Evolutionary conservation across 2,113 vertebrate species (phyloP), one percentile per base, ranked within the genome.

Genomic region (Tenebrosternarchus preto): DNA sequence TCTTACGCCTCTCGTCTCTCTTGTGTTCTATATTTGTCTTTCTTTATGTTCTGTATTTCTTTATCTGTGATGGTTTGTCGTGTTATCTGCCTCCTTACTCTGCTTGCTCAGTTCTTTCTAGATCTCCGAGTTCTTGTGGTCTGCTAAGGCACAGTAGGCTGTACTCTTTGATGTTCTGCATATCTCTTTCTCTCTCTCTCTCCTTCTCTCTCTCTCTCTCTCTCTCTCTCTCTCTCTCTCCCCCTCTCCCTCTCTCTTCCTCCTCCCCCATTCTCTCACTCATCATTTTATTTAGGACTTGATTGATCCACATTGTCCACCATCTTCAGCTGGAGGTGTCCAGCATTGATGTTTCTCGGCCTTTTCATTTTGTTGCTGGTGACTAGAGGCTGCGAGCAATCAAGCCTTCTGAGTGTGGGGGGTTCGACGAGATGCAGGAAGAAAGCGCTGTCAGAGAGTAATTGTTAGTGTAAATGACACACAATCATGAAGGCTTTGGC

Each of bases 381-480:
- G 71, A 53, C 76, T 64, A 19, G 69, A 85, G 80, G 76, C 68
- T 15, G 80, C 50, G 66, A 64, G 85, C 82, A 84, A 86, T 84
- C 85, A 86, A 73, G 82, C 39, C 71, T 76, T 79, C 68, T 57
- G 76, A 50, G 22, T 46, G 73, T 31, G 53, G 17, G 17, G 39
- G 36, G 16, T 31, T 46, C 60, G 43, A 63, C 5, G 36, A 61
- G 73, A 29, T 29, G 46, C 25, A 64, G 78, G 77, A 6, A 74
- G 69, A 74, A 63, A 70, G 78, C 74, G 81, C 80, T 78, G 74
- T 78, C 64, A 76, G 43, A 36, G 59, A 1, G 70, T 83, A 73
- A 83, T 83, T 76, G 84, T 83, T 83, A 71, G 82, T 72, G 46
- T 80, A 71, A 82, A 80, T 80, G 83, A 80, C 83, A 73, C 66